These are phyloP conservation scores for Melipona beecheii DNA, from an alignment of 2,888 invertebrate species.

Conservation along the genomic window DNA sequence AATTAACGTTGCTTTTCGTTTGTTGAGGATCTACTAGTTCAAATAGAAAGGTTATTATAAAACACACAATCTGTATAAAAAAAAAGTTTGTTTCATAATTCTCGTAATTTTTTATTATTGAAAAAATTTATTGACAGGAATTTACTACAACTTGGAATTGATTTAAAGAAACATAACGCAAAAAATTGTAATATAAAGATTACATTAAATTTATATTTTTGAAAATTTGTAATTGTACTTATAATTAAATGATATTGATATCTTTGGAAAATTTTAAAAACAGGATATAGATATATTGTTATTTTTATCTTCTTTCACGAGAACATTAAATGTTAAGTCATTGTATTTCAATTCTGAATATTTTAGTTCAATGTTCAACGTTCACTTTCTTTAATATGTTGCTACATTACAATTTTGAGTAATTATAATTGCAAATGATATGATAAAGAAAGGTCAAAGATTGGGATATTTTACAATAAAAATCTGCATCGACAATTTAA, in stretches of 20 bases:
- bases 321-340: neutral
- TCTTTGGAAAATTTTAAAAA: neutral
- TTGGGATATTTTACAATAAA: conserved; percentile 10
- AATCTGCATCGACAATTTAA: neutral
- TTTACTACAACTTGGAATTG: neutral
- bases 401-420: neutral
- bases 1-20: neutral
- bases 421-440: conserved; percentile 13
- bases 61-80: neutral
- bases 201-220: neutral
- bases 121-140: neutral
- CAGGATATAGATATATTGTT: neutral
- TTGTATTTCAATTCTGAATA: neutral
- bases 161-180: neutral
- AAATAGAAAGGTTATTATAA: neutral
- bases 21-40: neutral
- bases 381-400: neutral
- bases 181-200: neutral
- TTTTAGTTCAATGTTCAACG: neutral
- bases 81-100: neutral
- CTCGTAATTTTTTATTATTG: neutral
- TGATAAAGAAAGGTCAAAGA: neutral
- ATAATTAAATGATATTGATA: neutral
- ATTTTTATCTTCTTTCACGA: neutral
- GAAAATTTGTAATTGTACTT: neutral